phyloP scores from a whole-genome alignment of 1,140 invertebrate species.

The Tribolium castaneum region DNA sequence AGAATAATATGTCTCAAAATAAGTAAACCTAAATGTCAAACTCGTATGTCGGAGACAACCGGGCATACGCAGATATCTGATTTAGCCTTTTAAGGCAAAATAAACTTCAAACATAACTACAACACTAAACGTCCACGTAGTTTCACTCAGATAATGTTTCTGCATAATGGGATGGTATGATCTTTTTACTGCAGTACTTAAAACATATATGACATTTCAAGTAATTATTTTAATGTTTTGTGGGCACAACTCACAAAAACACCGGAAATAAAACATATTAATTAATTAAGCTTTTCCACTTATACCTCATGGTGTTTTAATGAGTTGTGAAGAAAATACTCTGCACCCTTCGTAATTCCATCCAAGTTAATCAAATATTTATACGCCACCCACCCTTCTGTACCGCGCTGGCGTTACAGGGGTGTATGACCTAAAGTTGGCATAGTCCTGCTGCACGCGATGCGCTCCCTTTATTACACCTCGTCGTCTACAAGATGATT shows the following conservation, averaged over 20 bases:
- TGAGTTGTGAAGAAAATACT: not conserved
- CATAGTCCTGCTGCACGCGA: slow-evolving; percentile 23
- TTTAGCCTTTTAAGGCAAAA: not conserved
- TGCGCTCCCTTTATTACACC: not conserved
- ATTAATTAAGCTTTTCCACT: not conserved
- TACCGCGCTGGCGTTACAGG: not conserved
- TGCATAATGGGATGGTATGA: not conserved
- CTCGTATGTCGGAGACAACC: not conserved
- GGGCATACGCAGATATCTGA: not conserved
- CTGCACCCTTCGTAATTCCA: not conserved
- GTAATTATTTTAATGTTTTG: not conserved
- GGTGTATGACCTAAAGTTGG: slow-evolving; percentile 30
- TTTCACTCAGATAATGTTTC: not conserved
- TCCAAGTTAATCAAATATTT: slow-evolving; percentile 20
- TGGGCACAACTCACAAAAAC: not conserved
- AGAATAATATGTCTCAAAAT: not conserved
- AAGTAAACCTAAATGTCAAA: not conserved
- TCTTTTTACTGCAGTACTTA: not conserved
- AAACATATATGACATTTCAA: not conserved
- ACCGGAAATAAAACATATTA: not conserved
- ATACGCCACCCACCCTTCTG: slow-evolving; percentile 8
- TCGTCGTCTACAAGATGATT: not conserved
- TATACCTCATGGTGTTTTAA: not conserved
- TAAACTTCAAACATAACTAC: not conserved
- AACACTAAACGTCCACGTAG: not conserved